phyloP scores from a whole-genome alignment of 2,888 invertebrate genomes.

The Ectemnius continuus region DNA sequence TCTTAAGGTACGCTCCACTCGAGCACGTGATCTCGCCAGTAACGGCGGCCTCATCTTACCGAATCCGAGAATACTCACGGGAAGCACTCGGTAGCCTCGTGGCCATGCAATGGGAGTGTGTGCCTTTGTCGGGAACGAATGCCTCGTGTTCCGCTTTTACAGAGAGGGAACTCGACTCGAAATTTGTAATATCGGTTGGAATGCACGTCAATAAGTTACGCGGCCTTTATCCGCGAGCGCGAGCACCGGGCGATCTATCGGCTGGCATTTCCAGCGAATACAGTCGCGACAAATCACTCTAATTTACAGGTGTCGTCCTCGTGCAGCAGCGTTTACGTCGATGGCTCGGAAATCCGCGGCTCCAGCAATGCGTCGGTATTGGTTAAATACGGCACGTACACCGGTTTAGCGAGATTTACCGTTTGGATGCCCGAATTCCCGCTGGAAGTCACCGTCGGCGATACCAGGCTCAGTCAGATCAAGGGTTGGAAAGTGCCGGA shows the following conservation, averaged over 20 bases:
- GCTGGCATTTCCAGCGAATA: not conserved
- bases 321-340: slow-evolving; percentile 97
- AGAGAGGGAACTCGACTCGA: not conserved
- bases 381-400: slow-evolving; percentile 94
- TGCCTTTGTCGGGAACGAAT: too few species aligned
- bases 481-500: slow-evolving; percentile 96
- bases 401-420: slow-evolving; percentile 91
- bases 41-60: slow-evolving; percentile 5
- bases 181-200: not conserved
- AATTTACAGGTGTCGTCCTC: slow-evolving; percentile 91
- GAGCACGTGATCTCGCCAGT: slow-evolving; percentile 1
- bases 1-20: slow-evolving; percentile 86
- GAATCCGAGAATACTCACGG: not conserved
- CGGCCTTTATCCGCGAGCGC: not conserved
- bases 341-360: slow-evolving; percentile 96
- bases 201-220: not conserved
- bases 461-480: slow-evolving; percentile 93
- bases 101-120: not conserved
- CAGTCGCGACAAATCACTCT: slow-evolving; percentile 3
- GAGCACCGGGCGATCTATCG: not conserved
- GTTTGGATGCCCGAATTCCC: slow-evolving; percentile 99
- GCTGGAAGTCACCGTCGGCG: slow-evolving; percentile 92
- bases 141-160: not conserved
- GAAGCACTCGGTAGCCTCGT: not conserved
- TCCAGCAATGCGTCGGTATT: slow-evolving; percentile 96